Evolutionary conservation across 2,888 invertebrate genomes (phyloP).

Genomic region (Scrobipalpa costella): DNA sequence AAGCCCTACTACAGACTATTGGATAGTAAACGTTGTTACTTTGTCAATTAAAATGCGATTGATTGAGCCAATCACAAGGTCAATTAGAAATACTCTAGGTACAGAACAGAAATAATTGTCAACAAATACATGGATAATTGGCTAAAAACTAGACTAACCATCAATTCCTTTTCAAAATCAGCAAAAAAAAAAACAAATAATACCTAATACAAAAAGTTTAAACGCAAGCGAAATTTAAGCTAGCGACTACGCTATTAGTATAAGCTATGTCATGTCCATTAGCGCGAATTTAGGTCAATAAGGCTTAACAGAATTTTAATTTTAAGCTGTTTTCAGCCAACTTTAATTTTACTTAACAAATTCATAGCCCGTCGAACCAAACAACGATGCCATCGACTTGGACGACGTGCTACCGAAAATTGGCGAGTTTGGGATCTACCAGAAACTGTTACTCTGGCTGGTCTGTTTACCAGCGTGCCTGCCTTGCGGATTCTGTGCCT

Average conservation of each 20-base stretch:
- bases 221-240: not conserved
- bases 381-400: constrained; percentile 84
- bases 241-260: not conserved
- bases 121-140: not conserved
- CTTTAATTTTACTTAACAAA: not conserved
- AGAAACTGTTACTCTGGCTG: constrained; percentile 91
- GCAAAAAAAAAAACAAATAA: too few species aligned
- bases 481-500: constrained; percentile 95
- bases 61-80: constrained; percentile 14
- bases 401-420: constrained; percentile 92
- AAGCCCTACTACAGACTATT: too few species aligned
- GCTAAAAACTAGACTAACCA: not conserved
- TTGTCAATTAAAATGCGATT: constrained; percentile 8
- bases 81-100: not conserved
- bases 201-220: not conserved
- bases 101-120: not conserved
- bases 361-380: constrained; percentile 62
- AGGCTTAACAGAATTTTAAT: not conserved
- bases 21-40: too few species aligned
- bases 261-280: not conserved
- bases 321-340: not conserved
- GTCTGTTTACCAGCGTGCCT: constrained; percentile 94
- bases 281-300: not conserved
- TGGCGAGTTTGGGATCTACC: constrained; percentile 94
- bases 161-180: not conserved